Evolutionary conservation across 2,113 vertebrate genomes (phyloP), one percentile per base, ranked within the genome.

Genomic region (Garra rufa): DNA sequence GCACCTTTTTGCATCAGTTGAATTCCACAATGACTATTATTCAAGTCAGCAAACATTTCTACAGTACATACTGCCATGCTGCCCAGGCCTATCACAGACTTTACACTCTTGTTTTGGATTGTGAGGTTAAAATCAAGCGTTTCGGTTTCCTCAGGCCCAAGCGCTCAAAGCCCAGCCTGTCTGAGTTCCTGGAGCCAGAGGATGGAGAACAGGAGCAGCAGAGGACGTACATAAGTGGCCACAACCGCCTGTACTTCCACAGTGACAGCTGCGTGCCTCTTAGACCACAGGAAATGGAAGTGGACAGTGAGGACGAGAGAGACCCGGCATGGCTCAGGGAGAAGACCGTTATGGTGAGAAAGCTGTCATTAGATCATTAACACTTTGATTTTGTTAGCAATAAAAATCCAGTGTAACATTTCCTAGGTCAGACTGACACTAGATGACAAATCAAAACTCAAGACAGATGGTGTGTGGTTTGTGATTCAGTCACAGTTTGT

Each of bases 221-320:
- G 85, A 89, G 96, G 17, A 96, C 96, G 0, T 96, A 96, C 74
- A 95, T 95, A 88, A 97, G 96, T 13, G 96, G 96, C 14, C 96
- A 97, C 92, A 97, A 97, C 85, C 94, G 96, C 4, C 93, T 97
- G 0, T 97, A 97, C 92, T 97, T 97, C 90, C 96, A 96, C 90
- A 97, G 96, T 9, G 96, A 97, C 85, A 97, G 95, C 6, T 97
- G 96, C 50, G 89, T 96, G 89, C 96, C 96, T 8, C 95, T 96
- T 1, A 92, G 96, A 3, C 96, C 96, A 10, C 96, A 97, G 89
- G 96, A 97, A 89, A 96, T 97, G 96, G 96, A 97, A 83, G 96
- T 95, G 85, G 96, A 97, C 86, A 97, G 96, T 61, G 96, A 97
- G 90, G 96, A 97, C 57, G 96, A 97, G 61, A 95, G 95, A 75